phyloP scores from a whole-genome alignment of 2,888 invertebrate species.

The Lutraria lutraria region DNA sequence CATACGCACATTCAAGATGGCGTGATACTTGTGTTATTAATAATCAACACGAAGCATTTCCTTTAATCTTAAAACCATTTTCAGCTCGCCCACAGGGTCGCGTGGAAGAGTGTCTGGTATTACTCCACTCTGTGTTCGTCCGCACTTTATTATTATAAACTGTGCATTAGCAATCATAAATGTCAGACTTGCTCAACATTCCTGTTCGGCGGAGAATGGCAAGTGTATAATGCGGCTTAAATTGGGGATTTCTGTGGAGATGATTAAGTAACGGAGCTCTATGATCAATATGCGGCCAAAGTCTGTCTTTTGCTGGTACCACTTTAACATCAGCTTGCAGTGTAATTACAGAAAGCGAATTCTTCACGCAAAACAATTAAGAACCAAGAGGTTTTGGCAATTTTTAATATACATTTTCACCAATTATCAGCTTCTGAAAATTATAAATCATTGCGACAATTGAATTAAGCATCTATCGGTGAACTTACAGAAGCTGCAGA shows the following conservation, averaged over 20 bases:
- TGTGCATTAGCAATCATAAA: slow-evolving; percentile 6
- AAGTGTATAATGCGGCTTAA: neutral
- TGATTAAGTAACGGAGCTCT: neutral
- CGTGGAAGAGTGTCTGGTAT: neutral
- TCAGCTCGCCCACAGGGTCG: neutral
- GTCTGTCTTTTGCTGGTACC: neutral
- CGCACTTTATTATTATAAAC: neutral
- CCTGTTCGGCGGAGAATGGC: neutral
- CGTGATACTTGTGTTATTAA: neutral
- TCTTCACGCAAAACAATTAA: neutral
- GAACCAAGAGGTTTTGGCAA: neutral
- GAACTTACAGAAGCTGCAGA: too few relatives aligned
- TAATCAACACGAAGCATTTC: neutral
- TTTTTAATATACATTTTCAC: neutral
- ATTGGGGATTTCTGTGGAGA: slow-evolving; percentile 7
- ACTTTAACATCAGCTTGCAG: neutral
- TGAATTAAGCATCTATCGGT: neutral
- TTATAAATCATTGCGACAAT: slow-evolving; percentile 4
- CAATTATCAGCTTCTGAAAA: neutral
- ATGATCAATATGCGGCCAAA: slow-evolving; percentile 11
- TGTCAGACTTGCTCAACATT: slow-evolving; percentile 11
- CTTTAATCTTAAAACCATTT: neutral
- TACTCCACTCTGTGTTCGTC: neutral
- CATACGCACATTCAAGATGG: neutral
- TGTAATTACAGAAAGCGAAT: slow-evolving; percentile 6